These are phyloP conservation scores for Macrosoma leucophasiata DNA, from an alignment of 2,888 invertebrate species.

Conservation along the genomic window DNA sequence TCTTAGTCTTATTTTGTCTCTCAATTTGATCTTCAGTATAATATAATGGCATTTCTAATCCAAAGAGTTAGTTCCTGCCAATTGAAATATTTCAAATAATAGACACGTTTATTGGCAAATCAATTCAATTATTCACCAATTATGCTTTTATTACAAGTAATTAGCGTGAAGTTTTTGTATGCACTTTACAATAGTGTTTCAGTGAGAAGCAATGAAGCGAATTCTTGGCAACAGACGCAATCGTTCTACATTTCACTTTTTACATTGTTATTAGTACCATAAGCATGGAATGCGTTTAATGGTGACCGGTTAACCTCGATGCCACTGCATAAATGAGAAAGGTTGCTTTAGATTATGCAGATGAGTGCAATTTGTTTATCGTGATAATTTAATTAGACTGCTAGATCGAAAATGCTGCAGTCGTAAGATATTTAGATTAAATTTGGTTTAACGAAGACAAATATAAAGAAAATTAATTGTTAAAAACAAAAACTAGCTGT, in stretches of 20 bases:
- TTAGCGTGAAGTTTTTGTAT: conserved; percentile 13
- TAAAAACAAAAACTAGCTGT: too few relatives aligned
- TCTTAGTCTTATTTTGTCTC: too few relatives aligned
- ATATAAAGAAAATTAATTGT: too few relatives aligned
- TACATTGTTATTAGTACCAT: not conserved
- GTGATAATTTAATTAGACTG: too few relatives aligned
- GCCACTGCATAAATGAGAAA: conserved; percentile 46
- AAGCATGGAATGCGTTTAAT: conserved; percentile 21
- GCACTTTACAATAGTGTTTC: conserved; percentile 11
- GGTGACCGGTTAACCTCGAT: conserved; percentile 48
- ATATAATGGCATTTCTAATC: too few relatives aligned
- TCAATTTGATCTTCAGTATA: too few relatives aligned
- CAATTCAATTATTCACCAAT: conserved; percentile 12
- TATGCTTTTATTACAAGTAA: conserved; percentile 9
- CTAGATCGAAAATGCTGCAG: too few relatives aligned
- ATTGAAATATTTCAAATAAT: too few relatives aligned
- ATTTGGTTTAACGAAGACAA: too few relatives aligned
- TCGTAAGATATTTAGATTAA: too few relatives aligned
- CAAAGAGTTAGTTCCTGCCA: too few relatives aligned
- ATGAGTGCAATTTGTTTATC: conserved; percentile 33
- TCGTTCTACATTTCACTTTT: not conserved
- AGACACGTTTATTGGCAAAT: too few relatives aligned
- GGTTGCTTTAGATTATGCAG: conserved; percentile 41
- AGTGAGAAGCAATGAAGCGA: conserved; percentile 9
- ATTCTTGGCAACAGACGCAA: not conserved